Conservation (phyloP, 2,113 vertebrate genomes). For the Gobius niger region DNA sequence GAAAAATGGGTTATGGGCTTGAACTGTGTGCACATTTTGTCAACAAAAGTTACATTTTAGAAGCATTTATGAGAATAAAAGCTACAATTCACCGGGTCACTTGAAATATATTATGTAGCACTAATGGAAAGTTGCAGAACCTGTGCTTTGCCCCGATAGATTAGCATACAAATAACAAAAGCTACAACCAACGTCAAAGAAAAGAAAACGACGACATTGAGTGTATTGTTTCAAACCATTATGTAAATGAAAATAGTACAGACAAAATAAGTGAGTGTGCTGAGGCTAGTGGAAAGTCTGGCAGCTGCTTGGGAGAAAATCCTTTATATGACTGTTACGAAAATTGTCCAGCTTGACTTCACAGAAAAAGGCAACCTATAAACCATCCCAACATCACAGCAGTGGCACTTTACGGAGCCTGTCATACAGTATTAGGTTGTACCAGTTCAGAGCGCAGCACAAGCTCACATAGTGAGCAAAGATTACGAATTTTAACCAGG, state of each 20-base stretch:
- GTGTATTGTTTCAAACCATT: background rate
- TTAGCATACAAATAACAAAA: conserved; percentile 4
- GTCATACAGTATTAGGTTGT: background rate
- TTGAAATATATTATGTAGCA: background rate
- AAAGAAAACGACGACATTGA: background rate
- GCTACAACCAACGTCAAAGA: background rate
- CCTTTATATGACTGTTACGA: too few species aligned
- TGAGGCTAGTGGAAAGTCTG: too few species aligned
- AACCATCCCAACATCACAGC: too few species aligned
- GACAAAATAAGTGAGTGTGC: background rate
- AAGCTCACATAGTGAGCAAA: background rate
- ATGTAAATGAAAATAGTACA: background rate
- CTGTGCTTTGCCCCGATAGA: background rate
- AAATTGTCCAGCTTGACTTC: too few species aligned
- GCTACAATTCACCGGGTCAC: background rate
- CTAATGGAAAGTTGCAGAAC: background rate
- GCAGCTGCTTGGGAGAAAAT: too few species aligned
- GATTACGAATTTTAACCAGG: conserved; percentile 25
- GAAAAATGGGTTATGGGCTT: too few species aligned
- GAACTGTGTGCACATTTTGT: background rate
- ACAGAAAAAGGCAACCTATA: too few species aligned
- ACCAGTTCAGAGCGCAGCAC: background rate
- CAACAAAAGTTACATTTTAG: background rate
- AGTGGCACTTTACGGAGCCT: background rate
- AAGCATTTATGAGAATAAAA: background rate